Conservation (phyloP, 2,113 vertebrate species). For the Ellobius talpinus region DNA sequence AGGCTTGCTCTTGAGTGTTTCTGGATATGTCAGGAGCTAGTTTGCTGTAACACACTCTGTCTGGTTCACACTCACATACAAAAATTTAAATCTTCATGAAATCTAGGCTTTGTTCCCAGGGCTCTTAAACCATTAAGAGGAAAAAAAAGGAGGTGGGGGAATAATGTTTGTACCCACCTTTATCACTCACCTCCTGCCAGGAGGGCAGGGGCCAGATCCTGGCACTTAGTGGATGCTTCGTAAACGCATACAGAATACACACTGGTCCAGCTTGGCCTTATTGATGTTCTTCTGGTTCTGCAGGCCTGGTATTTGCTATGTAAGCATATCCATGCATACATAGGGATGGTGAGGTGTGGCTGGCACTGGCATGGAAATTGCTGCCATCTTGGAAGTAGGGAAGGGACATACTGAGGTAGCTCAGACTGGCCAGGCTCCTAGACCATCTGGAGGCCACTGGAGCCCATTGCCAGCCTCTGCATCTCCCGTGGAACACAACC, state of each 20-base stretch:
- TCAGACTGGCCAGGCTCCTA: neutral
- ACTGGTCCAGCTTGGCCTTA: neutral
- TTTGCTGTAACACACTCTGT: fast-evolving
- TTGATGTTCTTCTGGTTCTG: neutral
- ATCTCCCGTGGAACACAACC: neutral
- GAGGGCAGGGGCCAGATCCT: neutral
- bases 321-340: fast-evolving
- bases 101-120: neutral
- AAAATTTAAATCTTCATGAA: neutral
- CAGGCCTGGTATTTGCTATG: neutral
- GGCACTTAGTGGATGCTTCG: neutral
- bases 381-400: neutral
- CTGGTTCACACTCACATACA: neutral
- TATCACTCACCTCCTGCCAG: neutral
- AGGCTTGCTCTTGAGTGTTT: neutral
- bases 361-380: fast-evolving
- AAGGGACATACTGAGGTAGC: neutral
- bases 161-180: neutral
- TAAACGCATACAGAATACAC: neutral
- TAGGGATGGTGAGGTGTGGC: too few relatives aligned
- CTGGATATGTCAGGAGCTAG: neutral
- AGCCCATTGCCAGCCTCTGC: neutral
- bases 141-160: neutral
- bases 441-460: neutral
- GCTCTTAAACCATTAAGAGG: neutral